Conservation (phyloP, 92 coral and sea anemone species). For the Zoanthus sansibaricus region DNA sequence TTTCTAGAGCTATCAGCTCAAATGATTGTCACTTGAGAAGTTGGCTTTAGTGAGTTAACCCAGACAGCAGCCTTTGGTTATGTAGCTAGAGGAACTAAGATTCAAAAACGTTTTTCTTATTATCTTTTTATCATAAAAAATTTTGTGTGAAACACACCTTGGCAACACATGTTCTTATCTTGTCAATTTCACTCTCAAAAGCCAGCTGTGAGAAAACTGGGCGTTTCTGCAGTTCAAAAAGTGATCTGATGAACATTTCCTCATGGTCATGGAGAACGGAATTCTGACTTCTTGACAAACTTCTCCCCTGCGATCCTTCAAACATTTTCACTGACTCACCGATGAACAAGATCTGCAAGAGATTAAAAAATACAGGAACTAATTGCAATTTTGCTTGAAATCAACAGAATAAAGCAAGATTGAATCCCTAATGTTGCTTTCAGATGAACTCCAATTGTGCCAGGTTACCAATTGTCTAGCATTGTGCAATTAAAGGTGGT, state of each 20-base stretch:
- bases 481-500: background rate
- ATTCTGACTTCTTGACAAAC: constrained; percentile 49
- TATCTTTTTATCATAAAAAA: background rate
- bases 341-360: constrained; percentile 83
- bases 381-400: too few relatives aligned
- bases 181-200: constrained; percentile 95
- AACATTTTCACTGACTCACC: constrained; percentile 98
- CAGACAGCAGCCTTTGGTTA: too few relatives aligned
- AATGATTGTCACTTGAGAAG: too few relatives aligned
- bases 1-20: too few relatives aligned
- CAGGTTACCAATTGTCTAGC: background rate
- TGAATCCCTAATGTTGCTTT: too few relatives aligned
- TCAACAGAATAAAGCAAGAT: too few relatives aligned
- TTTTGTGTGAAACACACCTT: constrained; percentile 59
- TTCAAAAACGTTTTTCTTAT: background rate
- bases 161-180: constrained; percentile 91
- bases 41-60: too few relatives aligned
- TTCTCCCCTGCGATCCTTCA: constrained; percentile 79
- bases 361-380: too few relatives aligned
- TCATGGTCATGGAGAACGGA: constrained; percentile 87
- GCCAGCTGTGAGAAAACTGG: constrained; percentile 81
- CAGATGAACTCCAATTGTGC: background rate
- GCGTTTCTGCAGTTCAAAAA: constrained; percentile 75
- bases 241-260: constrained; percentile 79
- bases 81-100: background rate